Base-by-base conservation (phyloP, 2,888 invertebrate genomes). In the Lysandra bellargus region DNA sequence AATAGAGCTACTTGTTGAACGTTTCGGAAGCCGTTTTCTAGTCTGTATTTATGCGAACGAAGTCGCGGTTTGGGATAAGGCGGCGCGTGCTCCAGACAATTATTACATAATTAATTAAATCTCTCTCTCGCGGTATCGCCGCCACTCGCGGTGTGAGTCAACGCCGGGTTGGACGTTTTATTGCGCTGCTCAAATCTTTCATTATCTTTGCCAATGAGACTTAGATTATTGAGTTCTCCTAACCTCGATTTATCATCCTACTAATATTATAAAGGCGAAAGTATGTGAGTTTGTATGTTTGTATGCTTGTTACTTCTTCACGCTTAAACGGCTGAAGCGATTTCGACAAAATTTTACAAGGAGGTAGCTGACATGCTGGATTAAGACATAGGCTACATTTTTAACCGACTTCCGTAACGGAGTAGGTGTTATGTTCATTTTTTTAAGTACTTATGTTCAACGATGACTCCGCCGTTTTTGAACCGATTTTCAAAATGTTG, bases 41-140 rank as follows among this genome's bases (percentile, higher is more conserved):
- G 61, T 23, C 7, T 61, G 23, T n/a, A 61, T 61, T 61, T 61
- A n/a, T 61, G 23, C 61, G 61, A 61, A 30, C 64, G 74, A 72
- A 76, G 76, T 80, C 79, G 80, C 79, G 78, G 79, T 69, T 33
- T 72, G 81, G 78, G 76, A 30, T 23, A 12, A 9, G 9, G 23
- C 9, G 30, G 64, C 80, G 82, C 78, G 79, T 79, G 79, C 79
- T 74, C 81, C 81, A 83, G 79, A 82, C 81, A 83, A 84, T 89
- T 87, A 90, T 89, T 85, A 86, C 84, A 88, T 89, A 37, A 33
- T 23, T 23, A 89, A 90, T 90, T 87, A 89, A 88, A 90, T 89
- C 73, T 40, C 73, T 72, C 72, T 72, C 14, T n/a, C 23, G 64
- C 64, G 30, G 64, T 64, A 30, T 64, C 30, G 61, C 23, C 23